These are phyloP conservation scores for Danaus chrysippus DNA, from an alignment of 2,888 invertebrate genomes.

Conservation along the genomic window DNA sequence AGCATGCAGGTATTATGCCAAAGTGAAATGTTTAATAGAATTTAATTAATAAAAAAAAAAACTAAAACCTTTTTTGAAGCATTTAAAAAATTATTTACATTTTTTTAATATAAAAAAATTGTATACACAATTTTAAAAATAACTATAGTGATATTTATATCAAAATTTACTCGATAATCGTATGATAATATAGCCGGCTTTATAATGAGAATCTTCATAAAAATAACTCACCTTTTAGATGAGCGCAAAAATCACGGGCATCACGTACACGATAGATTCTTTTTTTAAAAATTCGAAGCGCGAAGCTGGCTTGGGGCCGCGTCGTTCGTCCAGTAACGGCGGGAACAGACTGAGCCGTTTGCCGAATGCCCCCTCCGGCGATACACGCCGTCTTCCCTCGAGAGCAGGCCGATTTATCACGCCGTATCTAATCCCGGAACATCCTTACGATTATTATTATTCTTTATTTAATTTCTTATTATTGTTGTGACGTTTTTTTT, in stretches of 20 bases:
- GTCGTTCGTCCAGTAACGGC: constrained; percentile 59
- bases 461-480: constrained; percentile 8
- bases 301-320: constrained; percentile 39
- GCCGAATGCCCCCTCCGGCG: constrained; percentile 54
- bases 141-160: too few species aligned
- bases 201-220: too few species aligned
- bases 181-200: too few species aligned
- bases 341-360: constrained; percentile 63
- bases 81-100: too few species aligned
- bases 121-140: too few species aligned
- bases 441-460: constrained; percentile 28
- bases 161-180: too few species aligned
- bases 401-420: constrained; percentile 69
- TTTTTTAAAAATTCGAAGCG: constrained; percentile 14
- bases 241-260: constrained; percentile 17
- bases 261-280: constrained; percentile 21
- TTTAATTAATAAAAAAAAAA: not conserved
- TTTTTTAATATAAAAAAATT: too few species aligned
- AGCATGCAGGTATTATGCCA: not conserved
- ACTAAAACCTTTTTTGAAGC: too few species aligned
- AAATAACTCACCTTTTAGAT: constrained; percentile 1
- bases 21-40: not conserved
- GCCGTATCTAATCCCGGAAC: constrained; percentile 41
- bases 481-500: not conserved
- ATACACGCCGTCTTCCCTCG: constrained; percentile 51